Evolutionary conservation across 2,797 vertebrate genomes (phyloP).

Genomic region (Eulemur mongoz): DNA sequence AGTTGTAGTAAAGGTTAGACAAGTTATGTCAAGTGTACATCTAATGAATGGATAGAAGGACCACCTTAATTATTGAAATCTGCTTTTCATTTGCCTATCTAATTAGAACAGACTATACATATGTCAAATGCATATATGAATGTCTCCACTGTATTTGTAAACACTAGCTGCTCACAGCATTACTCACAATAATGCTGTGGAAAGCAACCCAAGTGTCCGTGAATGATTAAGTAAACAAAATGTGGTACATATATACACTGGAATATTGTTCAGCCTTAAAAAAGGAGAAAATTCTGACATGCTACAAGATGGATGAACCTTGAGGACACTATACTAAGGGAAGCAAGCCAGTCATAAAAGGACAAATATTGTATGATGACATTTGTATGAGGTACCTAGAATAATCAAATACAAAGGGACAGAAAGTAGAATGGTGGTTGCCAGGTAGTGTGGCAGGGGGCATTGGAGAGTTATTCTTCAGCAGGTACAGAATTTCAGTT

Average conservation of each 20-base stretch:
- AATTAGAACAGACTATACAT: not conserved
- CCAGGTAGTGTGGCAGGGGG: accelerated
- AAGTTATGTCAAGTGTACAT: not conserved
- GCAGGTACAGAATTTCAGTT: not conserved
- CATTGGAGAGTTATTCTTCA: not conserved
- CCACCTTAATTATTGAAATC: not conserved
- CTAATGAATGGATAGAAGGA: not conserved
- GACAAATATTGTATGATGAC: not conserved
- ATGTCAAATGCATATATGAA: not conserved
- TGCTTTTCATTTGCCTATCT: slow-evolving; percentile 20
- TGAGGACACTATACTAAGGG: not conserved
- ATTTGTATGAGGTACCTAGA: not conserved
- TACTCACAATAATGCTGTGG: not conserved
- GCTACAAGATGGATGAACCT: not conserved
- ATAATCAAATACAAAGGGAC: not conserved
- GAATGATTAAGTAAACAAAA: not conserved
- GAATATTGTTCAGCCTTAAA: not conserved
- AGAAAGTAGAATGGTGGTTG: not conserved
- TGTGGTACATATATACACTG: no score
- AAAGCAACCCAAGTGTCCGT: not conserved
- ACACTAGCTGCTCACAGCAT: not conserved
- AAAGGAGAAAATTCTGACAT: not conserved
- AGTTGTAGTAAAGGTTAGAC: not conserved
- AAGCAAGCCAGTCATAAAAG: not conserved
- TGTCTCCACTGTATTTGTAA: not conserved